Evolutionary conservation across 2,113 vertebrate genomes (phyloP).

Genomic region (Synchiropus splendidus): DNA sequence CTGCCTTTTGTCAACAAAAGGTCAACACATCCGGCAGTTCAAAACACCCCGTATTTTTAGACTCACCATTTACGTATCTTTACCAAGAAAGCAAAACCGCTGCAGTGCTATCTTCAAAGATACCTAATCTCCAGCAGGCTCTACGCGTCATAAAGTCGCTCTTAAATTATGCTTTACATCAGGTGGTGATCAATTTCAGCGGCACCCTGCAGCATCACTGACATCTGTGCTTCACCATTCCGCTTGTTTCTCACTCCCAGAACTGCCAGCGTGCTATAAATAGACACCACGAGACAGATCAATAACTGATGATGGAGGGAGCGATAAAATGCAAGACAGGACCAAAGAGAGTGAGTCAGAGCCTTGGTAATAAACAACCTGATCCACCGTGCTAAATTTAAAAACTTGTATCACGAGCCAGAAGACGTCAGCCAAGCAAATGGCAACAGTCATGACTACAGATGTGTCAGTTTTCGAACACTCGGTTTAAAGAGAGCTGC

Average conservation of each 20-base stretch:
- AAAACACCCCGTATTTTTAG: not conserved
- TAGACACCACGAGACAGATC: slow-evolving; percentile 44
- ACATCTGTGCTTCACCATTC: slow-evolving; percentile 13
- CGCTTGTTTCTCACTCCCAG: slow-evolving; percentile 11
- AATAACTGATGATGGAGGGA: slow-evolving; percentile 10
- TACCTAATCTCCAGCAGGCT: not conserved
- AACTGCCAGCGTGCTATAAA: slow-evolving; percentile 31
- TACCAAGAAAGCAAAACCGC: not conserved
- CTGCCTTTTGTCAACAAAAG: slow-evolving; percentile 9
- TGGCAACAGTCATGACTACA: too few species aligned
- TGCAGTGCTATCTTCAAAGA: not conserved
- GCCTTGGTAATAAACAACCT: too few species aligned
- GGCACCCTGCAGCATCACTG: slow-evolving; percentile 2
- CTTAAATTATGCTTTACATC: slow-evolving; percentile 1
- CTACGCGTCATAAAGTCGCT: too few species aligned
- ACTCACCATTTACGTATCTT: not conserved
- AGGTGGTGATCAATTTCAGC: slow-evolving; percentile 7
- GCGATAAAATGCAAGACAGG: not conserved
- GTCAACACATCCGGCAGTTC: not conserved
- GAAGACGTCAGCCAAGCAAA: too few species aligned
- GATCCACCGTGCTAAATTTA: too few species aligned
- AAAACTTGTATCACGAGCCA: too few species aligned
- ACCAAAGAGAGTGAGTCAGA: too few species aligned
- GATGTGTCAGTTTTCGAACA: too few species aligned
- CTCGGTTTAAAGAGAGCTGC: too few species aligned